These are phyloP conservation scores for Penelope pileata DNA, from an alignment of 2,113 vertebrate species.

Conservation along the genomic window DNA sequence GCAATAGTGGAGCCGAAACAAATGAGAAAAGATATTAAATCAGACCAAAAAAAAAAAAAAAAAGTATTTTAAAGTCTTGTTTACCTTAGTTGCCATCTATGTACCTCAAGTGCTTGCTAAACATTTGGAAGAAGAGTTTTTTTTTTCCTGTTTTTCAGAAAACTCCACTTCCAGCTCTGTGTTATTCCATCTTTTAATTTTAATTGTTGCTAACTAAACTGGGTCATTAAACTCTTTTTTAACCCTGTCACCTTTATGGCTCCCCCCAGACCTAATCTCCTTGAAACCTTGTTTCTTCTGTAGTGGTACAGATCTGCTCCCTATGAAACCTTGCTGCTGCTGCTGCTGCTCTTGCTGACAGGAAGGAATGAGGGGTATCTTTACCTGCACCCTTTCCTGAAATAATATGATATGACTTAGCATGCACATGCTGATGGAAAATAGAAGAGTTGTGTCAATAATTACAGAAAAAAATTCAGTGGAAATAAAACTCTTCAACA, in stretches of 20 bases:
- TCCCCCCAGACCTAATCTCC: not conserved
- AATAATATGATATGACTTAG: fast-evolving
- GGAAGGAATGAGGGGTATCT: not conserved
- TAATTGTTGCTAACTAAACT: not conserved
- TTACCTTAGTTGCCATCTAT: not conserved
- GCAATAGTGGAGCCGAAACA: not conserved
- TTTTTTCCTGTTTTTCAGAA: not conserved
- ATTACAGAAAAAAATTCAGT: not conserved
- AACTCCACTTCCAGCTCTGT: not conserved
- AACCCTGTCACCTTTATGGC: not conserved
- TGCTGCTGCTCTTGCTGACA: not conserved
- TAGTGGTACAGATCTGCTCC: not conserved
- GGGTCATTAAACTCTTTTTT: not conserved
- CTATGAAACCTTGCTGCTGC: not conserved
- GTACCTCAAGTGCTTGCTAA: not conserved
- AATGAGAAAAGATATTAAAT: not conserved
- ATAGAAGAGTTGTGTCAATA: not conserved
- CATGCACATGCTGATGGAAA: not conserved
- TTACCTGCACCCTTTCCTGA: not conserved
- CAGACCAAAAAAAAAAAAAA: not conserved
- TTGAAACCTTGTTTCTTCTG: not conserved
- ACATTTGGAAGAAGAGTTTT: not conserved
- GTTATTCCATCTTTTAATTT: not conserved
- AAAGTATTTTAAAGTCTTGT: not conserved
- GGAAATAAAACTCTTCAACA: not conserved